A percentile compares a stretch with the other conserved stretches of the same genome.
These are phyloP conservation scores for Mythimna loreyi DNA, from an alignment of 2,888 invertebrate species.

Conservation along the genomic window DNA sequence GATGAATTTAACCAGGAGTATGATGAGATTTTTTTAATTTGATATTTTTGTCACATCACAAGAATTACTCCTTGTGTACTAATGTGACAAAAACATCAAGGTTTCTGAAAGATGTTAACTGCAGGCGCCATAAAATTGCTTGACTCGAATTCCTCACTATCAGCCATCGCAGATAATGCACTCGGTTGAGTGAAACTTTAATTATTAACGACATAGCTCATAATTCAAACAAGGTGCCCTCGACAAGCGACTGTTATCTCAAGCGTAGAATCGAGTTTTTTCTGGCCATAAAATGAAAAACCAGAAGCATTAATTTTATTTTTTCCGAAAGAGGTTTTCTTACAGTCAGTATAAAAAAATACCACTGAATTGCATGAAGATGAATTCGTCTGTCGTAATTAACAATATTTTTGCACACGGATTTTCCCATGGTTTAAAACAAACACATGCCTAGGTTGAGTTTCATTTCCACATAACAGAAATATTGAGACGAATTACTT, in stretches of 20 bases:
- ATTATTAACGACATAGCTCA: conserved; percentile 41
- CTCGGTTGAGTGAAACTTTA: conserved; percentile 40
- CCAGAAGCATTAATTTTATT: conserved; percentile 17
- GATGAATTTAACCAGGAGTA: too few species aligned
- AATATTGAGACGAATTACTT: conserved; percentile 7
- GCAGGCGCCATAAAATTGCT: conserved; percentile 14
- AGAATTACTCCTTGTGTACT: too few species aligned
- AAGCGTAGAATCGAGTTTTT: conserved; percentile 61
- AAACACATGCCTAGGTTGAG: conserved; percentile 21
- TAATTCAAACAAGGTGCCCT: conserved; percentile 56
- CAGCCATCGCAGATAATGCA: conserved; percentile 30
- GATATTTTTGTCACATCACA: background rate
- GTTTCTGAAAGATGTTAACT: conserved; percentile 14
- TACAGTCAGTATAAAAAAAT: conserved; percentile 9
- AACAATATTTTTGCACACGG: conserved; percentile 10
- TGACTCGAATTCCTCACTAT: conserved; percentile 23
- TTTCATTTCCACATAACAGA: conserved; percentile 20
- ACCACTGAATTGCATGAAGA: background rate
- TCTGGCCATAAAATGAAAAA: conserved; percentile 51
- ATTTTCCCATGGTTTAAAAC: conserved; percentile 36
- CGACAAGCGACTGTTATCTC: conserved; percentile 58
- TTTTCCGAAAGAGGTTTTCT: conserved; percentile 37
- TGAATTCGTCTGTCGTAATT: background rate
- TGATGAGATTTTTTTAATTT: background rate
- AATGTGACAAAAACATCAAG: too few species aligned